Base-by-base conservation (phyloP, 2,113 vertebrate genomes). In the Dascyllus trimaculatus region DNA sequence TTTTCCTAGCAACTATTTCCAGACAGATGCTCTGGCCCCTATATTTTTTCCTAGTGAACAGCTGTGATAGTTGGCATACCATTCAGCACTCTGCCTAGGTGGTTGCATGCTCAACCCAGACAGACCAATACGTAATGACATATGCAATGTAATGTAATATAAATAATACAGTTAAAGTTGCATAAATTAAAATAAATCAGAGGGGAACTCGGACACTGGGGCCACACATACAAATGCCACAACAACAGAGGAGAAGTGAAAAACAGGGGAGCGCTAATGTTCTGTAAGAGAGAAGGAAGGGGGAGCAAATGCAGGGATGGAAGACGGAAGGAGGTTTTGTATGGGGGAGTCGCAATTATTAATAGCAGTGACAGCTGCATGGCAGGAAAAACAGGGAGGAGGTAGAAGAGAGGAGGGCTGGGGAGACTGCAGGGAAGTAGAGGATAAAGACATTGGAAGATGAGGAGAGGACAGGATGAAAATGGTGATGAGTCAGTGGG, bases 281-380 rank as follows among this genome's bases (percentile, higher is more conserved):
- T 21, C 18, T 22, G n/a, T 17, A 62, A 4, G 48, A 45, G 45
- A 64, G 70, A 43, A 15, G n/a, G 29, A 58, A 54, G 22, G 19
- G n/a, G 19, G 19, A 51, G 48, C 32, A 10, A 51, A 51, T n/a
- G 63, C 62, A 61, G 48, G 56, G 66, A 53, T 80, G 22, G 57
- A 57, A 56, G 43, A 22, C 38, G 65, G 52, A 69, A 63, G 35
- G 24, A 52, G 51, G 77, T 72, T 48, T 63, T 67, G 53, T 56
- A 49, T 65, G 45, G 46, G 8, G 18, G 13, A 14, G 11, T 62
- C 4, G 29, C 52, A 25, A 54, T 72, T 78, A 82, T 82, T 82
- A 78, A 78, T 82, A 82, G 80, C 68, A 67, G 74, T 57, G 68
- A 82, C 73, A 77, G 73, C 61, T 82, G 73, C 67, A 22, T 51